Percentiles rank a stretch among this genome's conserved stretches.
phyloP scores from a whole-genome alignment of 2,113 vertebrate species.

The Acrocephalus arundinaceus region DNA sequence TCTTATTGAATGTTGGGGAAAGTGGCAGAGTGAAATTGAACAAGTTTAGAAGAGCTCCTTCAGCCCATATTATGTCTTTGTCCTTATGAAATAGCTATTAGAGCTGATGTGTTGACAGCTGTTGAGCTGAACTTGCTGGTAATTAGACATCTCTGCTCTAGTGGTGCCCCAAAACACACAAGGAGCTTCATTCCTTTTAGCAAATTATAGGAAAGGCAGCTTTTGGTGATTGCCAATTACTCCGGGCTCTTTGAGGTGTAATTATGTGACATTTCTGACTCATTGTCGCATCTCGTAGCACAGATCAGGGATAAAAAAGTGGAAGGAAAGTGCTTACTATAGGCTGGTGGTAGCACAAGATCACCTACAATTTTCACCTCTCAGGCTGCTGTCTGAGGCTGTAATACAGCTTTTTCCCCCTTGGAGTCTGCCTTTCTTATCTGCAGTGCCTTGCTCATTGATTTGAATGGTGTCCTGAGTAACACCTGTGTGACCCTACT shows the following conservation, averaged over 20 bases:
- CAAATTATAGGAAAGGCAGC: neutral
- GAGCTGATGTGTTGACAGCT: neutral
- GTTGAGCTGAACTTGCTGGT: slow-evolving; percentile 5
- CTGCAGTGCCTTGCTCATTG: neutral
- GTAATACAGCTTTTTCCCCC: neutral
- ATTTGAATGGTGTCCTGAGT: neutral
- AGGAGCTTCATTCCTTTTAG: neutral
- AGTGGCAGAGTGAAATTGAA: neutral
- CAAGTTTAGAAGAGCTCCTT: neutral
- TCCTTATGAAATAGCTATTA: slow-evolving; percentile 12
- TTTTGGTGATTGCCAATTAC: slow-evolving; percentile 18
- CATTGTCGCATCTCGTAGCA: neutral
- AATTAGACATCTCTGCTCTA: slow-evolving; percentile 13
- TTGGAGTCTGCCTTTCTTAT: neutral
- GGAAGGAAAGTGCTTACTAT: neutral
- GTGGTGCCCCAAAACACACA: neutral
- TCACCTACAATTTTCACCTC: neutral
- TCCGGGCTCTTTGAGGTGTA: neutral
- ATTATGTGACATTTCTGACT: slow-evolving; percentile 24
- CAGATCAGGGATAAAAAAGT: neutral
- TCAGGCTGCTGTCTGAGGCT: neutral
- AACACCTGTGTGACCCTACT: neutral
- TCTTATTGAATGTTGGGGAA: neutral
- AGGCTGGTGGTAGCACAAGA: neutral
- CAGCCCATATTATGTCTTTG: neutral